Evolutionary conservation across 2,113 vertebrate species (phyloP), one percentile per base, ranked within the genome.

Genomic region (Rhea pennata): DNA sequence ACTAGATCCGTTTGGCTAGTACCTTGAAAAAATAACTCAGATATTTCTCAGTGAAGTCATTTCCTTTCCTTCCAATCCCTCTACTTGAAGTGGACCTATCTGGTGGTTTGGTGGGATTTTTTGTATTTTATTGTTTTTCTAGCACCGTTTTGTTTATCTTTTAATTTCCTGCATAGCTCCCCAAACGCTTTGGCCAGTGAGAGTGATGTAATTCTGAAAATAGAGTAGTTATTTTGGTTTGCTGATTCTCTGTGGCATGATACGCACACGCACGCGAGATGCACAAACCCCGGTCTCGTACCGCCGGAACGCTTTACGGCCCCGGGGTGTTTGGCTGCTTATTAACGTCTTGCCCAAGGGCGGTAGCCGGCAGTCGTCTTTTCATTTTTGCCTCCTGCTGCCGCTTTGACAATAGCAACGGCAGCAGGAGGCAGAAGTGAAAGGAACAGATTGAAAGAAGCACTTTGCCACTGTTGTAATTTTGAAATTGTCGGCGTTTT

Each of bases 401-500:
- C 48, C 75, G 56, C 93, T 96, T 79, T 94, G 93, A 98, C 96
- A 96, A 83, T 87, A 85, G 94, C 85, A 96, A 78, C 13, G 21
- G 94, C 96, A 95, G 96, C 92, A 21, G 87, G 97, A 97, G 95
- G 91, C 94, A 75, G 27, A 93, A 97, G 97, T 95, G 88, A 96
- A 97, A 97, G 96, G 96, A 87, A 95, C 61, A 74, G 86, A 95
- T 90, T 97, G 93, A 96, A 95, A 95, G 74, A 96, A 97, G 92
- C 96, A 78, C 86, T 96, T 96, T 96, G 72, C 97, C 92, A 78
- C 94, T 90, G 95, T 96, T 97, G 90, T 97, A 97, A 96, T 97
- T 97, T 96, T 76, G 92, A 97, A 97, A 97, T 95, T 90, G 95
- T 95, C 94, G 97, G 87, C 7, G n/a, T 95, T 95, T 96, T 80